These are phyloP conservation scores for Eulimnadia texana DNA, from an alignment of 1,140 invertebrate species.

Conservation along the genomic window DNA sequence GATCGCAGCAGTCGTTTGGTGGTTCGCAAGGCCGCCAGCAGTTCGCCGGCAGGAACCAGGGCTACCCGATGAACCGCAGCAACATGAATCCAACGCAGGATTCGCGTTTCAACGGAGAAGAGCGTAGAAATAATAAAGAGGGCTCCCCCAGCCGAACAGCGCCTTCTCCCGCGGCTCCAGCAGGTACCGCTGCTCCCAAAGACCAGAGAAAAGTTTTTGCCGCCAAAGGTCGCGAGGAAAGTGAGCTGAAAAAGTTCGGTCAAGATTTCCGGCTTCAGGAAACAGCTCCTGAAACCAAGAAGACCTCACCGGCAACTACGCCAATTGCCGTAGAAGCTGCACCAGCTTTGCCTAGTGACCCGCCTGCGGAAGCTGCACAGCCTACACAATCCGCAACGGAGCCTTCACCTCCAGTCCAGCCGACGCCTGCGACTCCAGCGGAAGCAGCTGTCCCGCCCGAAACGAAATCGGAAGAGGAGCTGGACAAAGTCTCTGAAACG, in stretches of 20 bases:
- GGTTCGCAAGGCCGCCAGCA: too few species aligned
- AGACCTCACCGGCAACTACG: slow-evolving; percentile 12
- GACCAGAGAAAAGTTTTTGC: neutral
- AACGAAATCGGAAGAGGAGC: slow-evolving; percentile 20
- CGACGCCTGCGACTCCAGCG: slow-evolving; percentile 19
- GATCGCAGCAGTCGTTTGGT: too few species aligned
- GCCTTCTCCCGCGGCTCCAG: neutral
- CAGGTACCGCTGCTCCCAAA: neutral
- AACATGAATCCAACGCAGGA: too few species aligned
- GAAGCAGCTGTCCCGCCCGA: slow-evolving; percentile 11
- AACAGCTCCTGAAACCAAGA: neutral
- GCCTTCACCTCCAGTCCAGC: slow-evolving; percentile 7
- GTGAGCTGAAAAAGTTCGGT: slow-evolving; percentile 40
- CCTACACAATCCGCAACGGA: slow-evolving; percentile 1
- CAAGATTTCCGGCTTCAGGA: slow-evolving; percentile 38
- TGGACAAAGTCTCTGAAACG: slow-evolving; percentile 44
- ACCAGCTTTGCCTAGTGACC: slow-evolving; percentile 10
- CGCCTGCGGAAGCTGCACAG: slow-evolving; percentile 9
- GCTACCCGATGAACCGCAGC: too few species aligned
- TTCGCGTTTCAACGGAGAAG: too few species aligned
- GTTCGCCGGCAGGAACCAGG: too few species aligned
- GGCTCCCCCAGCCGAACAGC: neutral
- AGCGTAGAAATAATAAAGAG: too few species aligned
- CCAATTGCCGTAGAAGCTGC: slow-evolving; percentile 9
- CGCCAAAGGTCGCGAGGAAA: slow-evolving; percentile 34